phyloP scores from a whole-genome alignment of 2,113 vertebrate genomes.

The Puntigrus tetrazona region DNA sequence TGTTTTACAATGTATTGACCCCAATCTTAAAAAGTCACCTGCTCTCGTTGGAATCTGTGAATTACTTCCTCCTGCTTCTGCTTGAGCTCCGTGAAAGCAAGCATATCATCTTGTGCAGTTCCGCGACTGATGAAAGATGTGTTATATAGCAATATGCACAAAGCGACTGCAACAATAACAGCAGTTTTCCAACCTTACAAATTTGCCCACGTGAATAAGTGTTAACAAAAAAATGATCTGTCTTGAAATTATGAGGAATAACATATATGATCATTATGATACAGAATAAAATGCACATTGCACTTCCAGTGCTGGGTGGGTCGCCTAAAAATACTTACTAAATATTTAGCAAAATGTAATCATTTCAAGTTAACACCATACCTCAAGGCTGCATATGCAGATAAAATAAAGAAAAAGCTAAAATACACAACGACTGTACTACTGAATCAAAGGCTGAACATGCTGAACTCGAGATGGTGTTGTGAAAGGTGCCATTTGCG shows the following conservation, averaged over 20 bases:
- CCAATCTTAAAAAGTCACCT: slow-evolving; percentile 67
- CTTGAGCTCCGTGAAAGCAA: slow-evolving; percentile 38
- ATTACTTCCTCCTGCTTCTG: slow-evolving; percentile 56
- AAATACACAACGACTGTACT: not conserved
- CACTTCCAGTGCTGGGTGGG: not conserved
- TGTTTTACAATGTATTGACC: not conserved
- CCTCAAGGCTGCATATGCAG: not conserved
- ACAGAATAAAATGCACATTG: not conserved
- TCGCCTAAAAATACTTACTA: not conserved
- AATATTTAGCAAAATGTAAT: not conserved
- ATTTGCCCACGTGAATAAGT: not conserved
- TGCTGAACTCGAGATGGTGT: not conserved
- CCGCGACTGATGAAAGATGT: slow-evolving; percentile 60
- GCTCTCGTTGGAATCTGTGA: slow-evolving; percentile 64
- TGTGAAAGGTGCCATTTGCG: not conserved
- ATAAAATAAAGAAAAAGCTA: not conserved
- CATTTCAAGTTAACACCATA: not conserved
- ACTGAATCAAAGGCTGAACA: not conserved
- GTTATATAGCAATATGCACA: not conserved
- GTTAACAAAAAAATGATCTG: not conserved
- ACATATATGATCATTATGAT: not conserved
- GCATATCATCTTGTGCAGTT: not conserved
- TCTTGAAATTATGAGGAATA: not conserved
- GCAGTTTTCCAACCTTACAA: not conserved
- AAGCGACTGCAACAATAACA: not conserved